Percentiles rank a stretch among this genome's conserved stretches.
These are phyloP conservation scores for Amorpha juglandis DNA, from an alignment of 2,888 invertebrate species.

Conservation along the genomic window DNA sequence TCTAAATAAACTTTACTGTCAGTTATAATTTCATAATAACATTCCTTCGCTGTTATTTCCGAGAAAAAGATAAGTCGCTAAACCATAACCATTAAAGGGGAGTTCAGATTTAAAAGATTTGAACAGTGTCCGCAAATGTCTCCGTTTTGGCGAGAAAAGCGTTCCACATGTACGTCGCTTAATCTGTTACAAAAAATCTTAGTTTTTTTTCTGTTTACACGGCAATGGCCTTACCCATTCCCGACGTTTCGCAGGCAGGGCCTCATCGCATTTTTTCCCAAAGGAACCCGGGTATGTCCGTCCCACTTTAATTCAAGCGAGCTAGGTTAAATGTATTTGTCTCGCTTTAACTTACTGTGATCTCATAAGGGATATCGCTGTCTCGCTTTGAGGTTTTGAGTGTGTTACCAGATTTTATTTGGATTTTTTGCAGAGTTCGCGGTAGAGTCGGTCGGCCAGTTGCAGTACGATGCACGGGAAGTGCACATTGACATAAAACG, in stretches of 20 bases:
- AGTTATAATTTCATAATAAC: conserved; percentile 13
- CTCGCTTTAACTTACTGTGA: conserved; percentile 67
- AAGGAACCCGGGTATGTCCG: conserved; percentile 48
- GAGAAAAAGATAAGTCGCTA: conserved; percentile 1
- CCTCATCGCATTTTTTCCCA: conserved; percentile 54
- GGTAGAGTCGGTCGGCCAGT: conserved; percentile 4
- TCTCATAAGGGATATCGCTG: conserved; percentile 51
- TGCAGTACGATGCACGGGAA: conserved; percentile 16
- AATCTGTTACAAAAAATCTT: conserved; percentile 67
- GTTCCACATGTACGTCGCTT: conserved; percentile 37
- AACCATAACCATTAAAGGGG: conserved; percentile 10
- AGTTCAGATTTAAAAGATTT: conserved; percentile 20
- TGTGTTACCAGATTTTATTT: conserved; percentile 65
- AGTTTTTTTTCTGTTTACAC: conserved; percentile 65
- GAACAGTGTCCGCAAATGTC: conserved; percentile 5
- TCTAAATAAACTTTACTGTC: not conserved
- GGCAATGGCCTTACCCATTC: conserved; percentile 71
- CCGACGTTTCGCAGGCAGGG: conserved; percentile 44
- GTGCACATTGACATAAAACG: conserved; percentile 21
- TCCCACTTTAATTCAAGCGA: conserved; percentile 63
- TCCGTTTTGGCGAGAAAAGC: conserved; percentile 13
- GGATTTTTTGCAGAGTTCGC: conserved; percentile 61
- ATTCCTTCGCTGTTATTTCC: not conserved
- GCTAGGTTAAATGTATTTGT: conserved; percentile 69
- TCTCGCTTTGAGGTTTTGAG: conserved; percentile 64